Evolutionary conservation across 2,888 invertebrate species (phyloP), one percentile per base, ranked within the genome.

Genomic region (Tholera decimalis): DNA sequence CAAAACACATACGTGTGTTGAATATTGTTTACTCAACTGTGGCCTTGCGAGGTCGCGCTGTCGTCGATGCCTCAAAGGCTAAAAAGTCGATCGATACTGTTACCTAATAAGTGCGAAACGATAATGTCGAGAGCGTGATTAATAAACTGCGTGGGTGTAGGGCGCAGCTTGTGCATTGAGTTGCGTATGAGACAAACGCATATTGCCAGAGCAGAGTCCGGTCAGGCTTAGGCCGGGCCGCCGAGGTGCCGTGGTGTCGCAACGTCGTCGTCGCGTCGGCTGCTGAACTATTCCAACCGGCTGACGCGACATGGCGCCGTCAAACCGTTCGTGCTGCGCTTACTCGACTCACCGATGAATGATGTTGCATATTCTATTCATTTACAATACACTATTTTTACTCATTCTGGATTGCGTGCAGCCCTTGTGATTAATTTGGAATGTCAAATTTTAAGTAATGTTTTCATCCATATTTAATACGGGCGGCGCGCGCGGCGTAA

Each of bases 41-140:
- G 91, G 91, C 93, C 93, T 93, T 92, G 90, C 84, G 90, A 91
- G 93, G 93, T 92, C 92, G 89, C 74, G 70, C 75, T 76, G 85
- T 85, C 83, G 82, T 70, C 82, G 84, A 83, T 82, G 80, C 78
- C 75, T 83, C 79, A 85, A 81, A 86, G 80, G 79, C 80, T 83
- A 79, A 85, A 83, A 86, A 86, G 82, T 84, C 85, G 84, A 85
- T 85, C 85, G 85, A 84, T 85, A 82, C 69, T 67, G 75, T 74
- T 75, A n/a, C n/a, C n/a, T n/a, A 72, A 77, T 82, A 74, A 73
- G 73, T 73, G 80, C 68, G 71, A 75, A 82, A 60, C 39, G 76
- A 73, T 79, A 71, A 60, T 73, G 74, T 75, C 73, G 69, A 80
- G 58, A 76, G 55, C 78, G 73, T 74, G 61, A 75, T 72, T 73